Conservation (phyloP, 2,888 invertebrate genomes). For the Lithophane leautieri region DNA sequence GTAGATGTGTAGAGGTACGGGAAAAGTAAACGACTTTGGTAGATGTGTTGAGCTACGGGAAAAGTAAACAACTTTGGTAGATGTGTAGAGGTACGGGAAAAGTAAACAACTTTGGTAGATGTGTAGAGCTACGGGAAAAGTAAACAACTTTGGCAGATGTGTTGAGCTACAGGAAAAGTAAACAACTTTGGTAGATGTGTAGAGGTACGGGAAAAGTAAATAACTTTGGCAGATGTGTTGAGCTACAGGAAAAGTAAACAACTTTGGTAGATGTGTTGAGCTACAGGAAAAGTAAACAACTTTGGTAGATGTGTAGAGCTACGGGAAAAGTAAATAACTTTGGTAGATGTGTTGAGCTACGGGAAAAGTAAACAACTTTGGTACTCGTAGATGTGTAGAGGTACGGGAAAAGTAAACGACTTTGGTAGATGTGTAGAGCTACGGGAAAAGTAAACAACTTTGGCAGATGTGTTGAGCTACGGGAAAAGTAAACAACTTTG, state of each 20-base stretch:
- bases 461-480: background rate
- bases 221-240: background rate
- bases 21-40: slow-evolving; percentile 5
- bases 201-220: slow-evolving; percentile 2
- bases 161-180: background rate
- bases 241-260: background rate
- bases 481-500: slow-evolving; percentile 6
- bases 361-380: slow-evolving; percentile 5
- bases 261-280: background rate
- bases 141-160: slow-evolving; percentile 4
- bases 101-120: background rate
- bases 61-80: slow-evolving; percentile 12
- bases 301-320: background rate
- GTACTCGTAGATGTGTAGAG: background rate
- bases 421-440: background rate
- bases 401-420: slow-evolving; percentile 11
- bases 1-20: background rate
- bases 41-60: background rate
- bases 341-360: background rate
- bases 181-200: background rate
- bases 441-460: slow-evolving; percentile 5
- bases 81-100: background rate
- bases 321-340: slow-evolving; percentile 8
- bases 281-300: slow-evolving; percentile 1
- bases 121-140: background rate